Evolutionary conservation across 2,888 invertebrate species (phyloP), one percentile per base, ranked within the genome.

Genomic region (Onchidella celtica): DNA sequence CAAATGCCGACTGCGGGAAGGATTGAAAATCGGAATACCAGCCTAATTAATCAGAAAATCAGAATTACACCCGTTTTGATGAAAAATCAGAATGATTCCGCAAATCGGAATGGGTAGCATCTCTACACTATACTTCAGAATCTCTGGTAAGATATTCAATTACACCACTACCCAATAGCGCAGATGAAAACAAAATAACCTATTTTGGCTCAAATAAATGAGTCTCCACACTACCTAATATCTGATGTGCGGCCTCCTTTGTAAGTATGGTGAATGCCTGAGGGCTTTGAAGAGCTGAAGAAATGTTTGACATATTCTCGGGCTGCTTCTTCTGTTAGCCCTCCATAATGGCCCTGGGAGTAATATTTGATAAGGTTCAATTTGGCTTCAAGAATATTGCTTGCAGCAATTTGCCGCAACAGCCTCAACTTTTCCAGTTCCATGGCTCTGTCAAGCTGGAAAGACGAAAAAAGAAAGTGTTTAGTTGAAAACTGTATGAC

Each of bases 331-430:
- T 47, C 61, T 24, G 85, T 75, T 29, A 92, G 87, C 4, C 92
- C 92, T 4, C 92, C 92, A 84, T 88, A 91, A 68, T 88, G 87
- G 14, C 87, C 87, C 59, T 82, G 66, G 11, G 88, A 86, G 79
- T 92, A 92, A 77, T 83, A 87, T 79, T 87, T 85, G 83, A 91
- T 91, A 66, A 92, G 85, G 68, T 87, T 83, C 55, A 92, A 83
- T 80, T 88, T 87, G 2, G 91, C 90, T 40, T 90, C 89, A 29
- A 89, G 81, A 47, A 88, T 78, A 4, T 88, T 88, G 55, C 84
- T 79, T 61, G 82, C 86, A 34, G 89, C 88, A 55, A 92, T 86
- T 63, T 91, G 88, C n/a, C 92, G 86, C 29, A 92, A 86, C 77
- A 90, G 84, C 27, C 92, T 87, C 21, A 92, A 87, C 80, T 89